Percentiles rank a stretch among this genome's conserved stretches.
Evolutionary conservation across 2,888 invertebrate species (phyloP).

Genomic region (Pterostichus madidus): DNA sequence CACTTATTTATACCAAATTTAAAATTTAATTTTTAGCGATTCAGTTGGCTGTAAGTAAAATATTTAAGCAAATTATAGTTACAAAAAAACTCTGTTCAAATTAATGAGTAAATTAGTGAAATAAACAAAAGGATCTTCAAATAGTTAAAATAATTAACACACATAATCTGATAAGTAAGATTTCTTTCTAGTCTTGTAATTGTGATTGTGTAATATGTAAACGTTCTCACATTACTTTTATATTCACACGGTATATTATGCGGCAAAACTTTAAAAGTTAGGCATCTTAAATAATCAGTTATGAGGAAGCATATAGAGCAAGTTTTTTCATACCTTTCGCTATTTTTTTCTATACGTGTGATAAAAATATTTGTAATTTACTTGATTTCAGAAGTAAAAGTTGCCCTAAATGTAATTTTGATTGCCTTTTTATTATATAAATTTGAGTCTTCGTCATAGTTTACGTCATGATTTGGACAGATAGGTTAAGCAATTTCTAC

Average conservation of each 20-base stretch:
- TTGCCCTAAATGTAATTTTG: neutral
- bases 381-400: neutral
- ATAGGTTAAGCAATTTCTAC: too few species aligned
- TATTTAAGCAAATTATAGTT: too few species aligned
- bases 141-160: slow-evolving; percentile 35
- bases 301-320: neutral
- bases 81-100: neutral
- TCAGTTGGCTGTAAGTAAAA: neutral
- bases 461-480: too few species aligned
- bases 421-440: neutral
- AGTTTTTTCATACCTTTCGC: slow-evolving; percentile 23
- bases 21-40: neutral
- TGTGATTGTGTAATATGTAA: slow-evolving; percentile 42
- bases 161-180: slow-evolving; percentile 18
- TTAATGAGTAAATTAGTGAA: neutral
- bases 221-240: slow-evolving; percentile 33
- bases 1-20: neutral
- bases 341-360: neutral
- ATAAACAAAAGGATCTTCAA: slow-evolving; percentile 5
- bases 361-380: neutral
- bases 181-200: slow-evolving; percentile 34
- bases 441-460: too few species aligned
- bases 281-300: slow-evolving; percentile 24
- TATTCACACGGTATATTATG: slow-evolving; percentile 18
- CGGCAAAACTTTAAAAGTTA: slow-evolving; percentile 13